Evolutionary conservation across 2,113 vertebrate genomes (phyloP).

Genomic region (Ptyas mucosa): DNA sequence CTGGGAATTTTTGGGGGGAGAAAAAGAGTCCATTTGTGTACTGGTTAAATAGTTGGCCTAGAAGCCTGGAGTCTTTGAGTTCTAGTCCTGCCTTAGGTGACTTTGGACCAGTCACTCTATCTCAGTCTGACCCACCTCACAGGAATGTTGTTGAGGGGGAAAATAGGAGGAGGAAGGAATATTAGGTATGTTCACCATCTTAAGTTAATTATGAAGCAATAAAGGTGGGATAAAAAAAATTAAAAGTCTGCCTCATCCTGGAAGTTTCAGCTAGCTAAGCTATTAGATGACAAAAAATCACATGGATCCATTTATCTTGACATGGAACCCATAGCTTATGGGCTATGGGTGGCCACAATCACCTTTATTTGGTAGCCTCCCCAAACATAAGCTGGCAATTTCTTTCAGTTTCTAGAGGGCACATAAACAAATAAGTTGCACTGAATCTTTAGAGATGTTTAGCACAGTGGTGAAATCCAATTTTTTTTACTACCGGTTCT

Average conservation of each 20-base stretch:
- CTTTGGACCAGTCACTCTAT: not conserved
- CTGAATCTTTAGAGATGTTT: not conserved
- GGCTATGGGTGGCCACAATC: not conserved
- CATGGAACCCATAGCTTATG: not conserved
- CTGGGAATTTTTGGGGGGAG: not conserved
- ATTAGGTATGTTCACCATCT: not conserved
- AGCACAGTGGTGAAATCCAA: no score
- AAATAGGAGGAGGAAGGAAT: not conserved
- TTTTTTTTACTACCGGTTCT: no score
- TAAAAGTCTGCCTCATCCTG: not conserved
- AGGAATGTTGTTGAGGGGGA: not conserved
- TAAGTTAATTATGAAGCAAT: not conserved
- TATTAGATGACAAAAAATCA: not conserved
- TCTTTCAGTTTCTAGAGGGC: not conserved
- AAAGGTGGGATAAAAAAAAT: not conserved
- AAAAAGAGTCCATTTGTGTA: not conserved
- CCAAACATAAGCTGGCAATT: not conserved
- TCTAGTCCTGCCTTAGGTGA: not conserved
- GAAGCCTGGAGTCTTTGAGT: not conserved
- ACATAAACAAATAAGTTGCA: not conserved
- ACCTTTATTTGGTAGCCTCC: not conserved
- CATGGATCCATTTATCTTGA: not conserved
- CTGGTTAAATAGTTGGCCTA: not conserved
- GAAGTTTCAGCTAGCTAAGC: not conserved
- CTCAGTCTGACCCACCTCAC: not conserved